phyloP scores from a whole-genome alignment of 2,797 vertebrate species.

The Ambastaia sidthimunki region DNA sequence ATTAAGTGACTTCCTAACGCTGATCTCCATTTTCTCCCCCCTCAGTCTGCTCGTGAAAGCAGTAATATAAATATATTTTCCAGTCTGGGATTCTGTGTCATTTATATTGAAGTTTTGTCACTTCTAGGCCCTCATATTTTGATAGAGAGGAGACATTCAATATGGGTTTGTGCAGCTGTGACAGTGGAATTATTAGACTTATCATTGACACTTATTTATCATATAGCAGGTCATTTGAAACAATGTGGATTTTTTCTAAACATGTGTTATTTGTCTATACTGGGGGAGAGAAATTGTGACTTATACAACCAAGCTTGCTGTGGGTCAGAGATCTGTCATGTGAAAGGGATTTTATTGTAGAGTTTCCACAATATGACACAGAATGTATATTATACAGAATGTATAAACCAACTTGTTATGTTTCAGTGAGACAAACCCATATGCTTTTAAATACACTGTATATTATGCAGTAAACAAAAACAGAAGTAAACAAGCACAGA shows the following conservation, averaged over 20 bases:
- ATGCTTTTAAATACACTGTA: neutral
- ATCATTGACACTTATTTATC: no score
- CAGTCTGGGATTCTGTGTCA: neutral
- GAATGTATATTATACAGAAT: no score
- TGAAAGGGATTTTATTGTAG: neutral
- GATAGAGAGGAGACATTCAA: neutral
- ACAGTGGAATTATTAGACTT: neutral
- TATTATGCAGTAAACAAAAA: neutral
- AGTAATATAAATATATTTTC: neutral
- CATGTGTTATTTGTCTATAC: no score
- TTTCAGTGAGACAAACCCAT: neutral
- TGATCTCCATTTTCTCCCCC: constrained; percentile 10
- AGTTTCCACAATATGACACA: neutral
- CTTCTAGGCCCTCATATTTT: neutral
- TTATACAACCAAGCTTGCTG: constrained; percentile 50
- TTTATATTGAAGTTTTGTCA: neutral
- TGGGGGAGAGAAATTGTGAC: constrained; percentile 18
- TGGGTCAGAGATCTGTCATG: constrained; percentile 36
- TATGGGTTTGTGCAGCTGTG: neutral
- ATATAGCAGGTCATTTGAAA: no score
- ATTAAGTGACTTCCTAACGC: constrained; percentile 20
- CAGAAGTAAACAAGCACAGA: neutral
- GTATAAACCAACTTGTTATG: neutral
- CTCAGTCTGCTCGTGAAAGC: constrained; percentile 5
- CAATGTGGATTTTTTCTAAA: no score